phyloP scores from a whole-genome alignment of 2,797 vertebrate genomes.

The Nothura maculosa region DNA sequence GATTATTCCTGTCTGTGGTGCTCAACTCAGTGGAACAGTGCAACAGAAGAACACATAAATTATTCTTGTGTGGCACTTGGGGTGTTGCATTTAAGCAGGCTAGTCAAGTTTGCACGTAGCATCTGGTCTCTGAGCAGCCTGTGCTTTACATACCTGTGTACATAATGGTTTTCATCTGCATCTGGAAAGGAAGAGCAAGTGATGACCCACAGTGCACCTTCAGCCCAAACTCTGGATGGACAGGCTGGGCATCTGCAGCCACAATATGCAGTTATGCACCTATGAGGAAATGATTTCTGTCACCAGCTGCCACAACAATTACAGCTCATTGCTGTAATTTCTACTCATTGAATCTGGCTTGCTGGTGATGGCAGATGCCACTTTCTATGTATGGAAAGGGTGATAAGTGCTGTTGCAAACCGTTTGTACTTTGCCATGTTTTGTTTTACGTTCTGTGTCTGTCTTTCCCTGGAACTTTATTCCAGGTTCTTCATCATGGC shows the following conservation, averaged over 20 bases:
- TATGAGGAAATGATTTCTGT: neutral
- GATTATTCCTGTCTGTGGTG: fast-evolving
- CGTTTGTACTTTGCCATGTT: neutral
- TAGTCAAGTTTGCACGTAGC: neutral
- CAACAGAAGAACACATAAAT: neutral
- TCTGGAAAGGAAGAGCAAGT: neutral
- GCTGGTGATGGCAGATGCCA: neutral
- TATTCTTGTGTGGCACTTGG: neutral
- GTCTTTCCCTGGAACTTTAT: neutral
- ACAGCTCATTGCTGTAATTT: neutral
- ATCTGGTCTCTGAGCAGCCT: neutral
- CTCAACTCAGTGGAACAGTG: neutral
- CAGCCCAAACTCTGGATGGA: neutral
- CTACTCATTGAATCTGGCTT: neutral
- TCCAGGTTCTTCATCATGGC: neutral
- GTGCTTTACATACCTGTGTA: neutral
- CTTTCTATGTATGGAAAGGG: neutral
- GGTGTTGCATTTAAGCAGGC: neutral
- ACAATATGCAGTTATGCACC: neutral
- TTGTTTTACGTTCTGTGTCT: neutral
- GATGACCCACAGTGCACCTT: neutral
- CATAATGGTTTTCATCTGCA: neutral
- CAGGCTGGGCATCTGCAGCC: neutral
- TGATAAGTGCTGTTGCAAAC: fast-evolving
- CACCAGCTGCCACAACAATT: neutral